Percentiles rank a stretch among this genome's conserved stretches.
phyloP scores from a whole-genome alignment of 53 echinoderm and acorn worm genomes.

The Astropecten irregularis region DNA sequence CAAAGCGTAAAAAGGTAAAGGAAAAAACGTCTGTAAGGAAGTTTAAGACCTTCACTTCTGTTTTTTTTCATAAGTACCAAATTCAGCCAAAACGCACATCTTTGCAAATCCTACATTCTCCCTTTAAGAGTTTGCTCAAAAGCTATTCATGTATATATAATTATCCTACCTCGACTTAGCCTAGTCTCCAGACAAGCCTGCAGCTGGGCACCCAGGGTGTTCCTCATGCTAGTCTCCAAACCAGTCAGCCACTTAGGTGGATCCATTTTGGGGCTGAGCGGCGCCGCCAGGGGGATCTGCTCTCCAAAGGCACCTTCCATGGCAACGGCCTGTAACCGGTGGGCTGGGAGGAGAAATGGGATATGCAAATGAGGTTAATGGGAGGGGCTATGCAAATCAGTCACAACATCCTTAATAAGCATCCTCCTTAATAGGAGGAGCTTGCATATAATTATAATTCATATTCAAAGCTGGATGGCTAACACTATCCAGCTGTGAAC shows the following conservation, averaged over 20 bases:
- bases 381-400: background rate
- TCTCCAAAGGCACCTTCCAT: slow-evolving; percentile 78
- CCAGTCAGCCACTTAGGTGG: slow-evolving; percentile 72
- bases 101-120: too few relatives aligned
- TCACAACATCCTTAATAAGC: too few relatives aligned
- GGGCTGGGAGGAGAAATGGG: slow-evolving; percentile 54
- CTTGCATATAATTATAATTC: too few relatives aligned
- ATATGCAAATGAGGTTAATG: background rate
- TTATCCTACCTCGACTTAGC: slow-evolving; percentile 70
- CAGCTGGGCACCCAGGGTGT: slow-evolving; percentile 80
- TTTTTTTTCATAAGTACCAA: too few relatives aligned
- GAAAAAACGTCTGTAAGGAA: too few relatives aligned
- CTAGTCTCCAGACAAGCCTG: slow-evolving; percentile 89
- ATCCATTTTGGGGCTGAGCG: slow-evolving; percentile 69
- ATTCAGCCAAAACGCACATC: too few relatives aligned
- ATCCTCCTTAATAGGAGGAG: background rate
- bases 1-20: too few relatives aligned
- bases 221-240: slow-evolving; percentile 78
- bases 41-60: too few relatives aligned
- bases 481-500: too few relatives aligned
- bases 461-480: too few relatives aligned
- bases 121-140: too few relatives aligned
- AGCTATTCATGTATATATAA: too few relatives aligned
- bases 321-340: slow-evolving; percentile 78
- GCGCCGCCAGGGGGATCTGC: slow-evolving; percentile 59